phyloP scores from a whole-genome alignment of 2,888 invertebrate genomes.

The Dione vanillae region DNA sequence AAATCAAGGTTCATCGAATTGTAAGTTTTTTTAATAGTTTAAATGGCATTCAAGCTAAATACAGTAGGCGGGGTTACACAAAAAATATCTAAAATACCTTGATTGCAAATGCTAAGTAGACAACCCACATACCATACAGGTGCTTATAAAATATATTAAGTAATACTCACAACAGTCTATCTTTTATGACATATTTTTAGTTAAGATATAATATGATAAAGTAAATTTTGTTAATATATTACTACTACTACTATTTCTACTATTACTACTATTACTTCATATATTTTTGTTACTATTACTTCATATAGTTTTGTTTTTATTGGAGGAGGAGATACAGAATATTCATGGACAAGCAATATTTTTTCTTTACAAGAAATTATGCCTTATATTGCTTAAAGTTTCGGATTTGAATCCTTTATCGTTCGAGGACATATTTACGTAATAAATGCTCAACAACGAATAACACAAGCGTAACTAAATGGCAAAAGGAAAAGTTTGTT shows the following conservation, averaged over 20 bases:
- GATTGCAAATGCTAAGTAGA: constrained; percentile 17
- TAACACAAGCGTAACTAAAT: background rate
- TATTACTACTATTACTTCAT: too few species aligned
- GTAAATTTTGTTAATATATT: background rate
- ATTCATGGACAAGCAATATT: too few species aligned
- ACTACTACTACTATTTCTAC: too few species aligned
- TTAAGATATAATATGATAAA: background rate
- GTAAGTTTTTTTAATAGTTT: background rate
- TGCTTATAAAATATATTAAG: background rate
- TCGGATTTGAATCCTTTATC: background rate
- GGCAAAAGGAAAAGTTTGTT: background rate
- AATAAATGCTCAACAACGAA: too few species aligned
- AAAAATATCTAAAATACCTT: constrained; percentile 8
- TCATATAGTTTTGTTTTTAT: too few species aligned
- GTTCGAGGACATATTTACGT: too few species aligned
- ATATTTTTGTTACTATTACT: too few species aligned
- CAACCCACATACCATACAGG: constrained; percentile 8
- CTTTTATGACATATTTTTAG: background rate
- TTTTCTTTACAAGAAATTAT: too few species aligned
- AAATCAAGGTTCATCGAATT: background rate
- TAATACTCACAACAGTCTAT: background rate
- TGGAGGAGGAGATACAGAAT: too few species aligned
- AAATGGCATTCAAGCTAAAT: constrained; percentile 5
- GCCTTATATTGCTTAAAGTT: too few species aligned
- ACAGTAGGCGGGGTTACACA: constrained; percentile 14